Conservation (phyloP, 2,888 invertebrate species). For the Rhagonycha lutea region DNA sequence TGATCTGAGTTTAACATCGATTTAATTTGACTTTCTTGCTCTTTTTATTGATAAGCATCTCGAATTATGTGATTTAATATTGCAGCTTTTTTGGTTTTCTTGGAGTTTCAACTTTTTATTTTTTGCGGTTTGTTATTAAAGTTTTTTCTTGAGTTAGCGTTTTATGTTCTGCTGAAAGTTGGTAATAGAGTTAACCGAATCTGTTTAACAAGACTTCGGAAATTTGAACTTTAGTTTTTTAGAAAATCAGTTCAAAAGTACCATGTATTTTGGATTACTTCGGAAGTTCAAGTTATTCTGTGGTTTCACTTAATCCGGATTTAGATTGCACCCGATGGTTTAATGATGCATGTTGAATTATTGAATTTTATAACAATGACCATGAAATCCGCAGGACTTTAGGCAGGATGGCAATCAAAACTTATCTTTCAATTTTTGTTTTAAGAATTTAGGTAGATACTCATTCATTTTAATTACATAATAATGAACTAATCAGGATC, state of each 20-base stretch:
- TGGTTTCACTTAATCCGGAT: no score
- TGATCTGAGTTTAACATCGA: conserved; percentile 8
- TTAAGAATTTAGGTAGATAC: no score
- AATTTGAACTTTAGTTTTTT: background rate
- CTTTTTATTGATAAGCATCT: conserved; percentile 7
- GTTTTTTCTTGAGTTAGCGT: background rate
- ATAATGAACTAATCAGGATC: no score
- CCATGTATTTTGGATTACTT: background rate
- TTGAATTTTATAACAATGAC: no score
- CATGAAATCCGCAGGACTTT: no score
- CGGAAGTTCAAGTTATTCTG: background rate
- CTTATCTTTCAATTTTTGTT: no score
- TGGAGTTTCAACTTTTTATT: background rate
- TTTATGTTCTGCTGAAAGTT: background rate
- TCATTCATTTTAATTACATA: no score
- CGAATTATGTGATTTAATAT: background rate
- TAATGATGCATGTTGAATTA: no score
- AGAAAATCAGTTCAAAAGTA: background rate
- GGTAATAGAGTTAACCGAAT: background rate
- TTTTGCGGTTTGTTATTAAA: background rate
- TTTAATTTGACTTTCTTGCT: conserved; percentile 7
- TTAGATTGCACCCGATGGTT: no score
- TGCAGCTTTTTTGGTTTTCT: background rate
- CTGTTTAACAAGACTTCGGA: background rate
- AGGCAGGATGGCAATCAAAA: no score